Evolutionary conservation across 2,113 vertebrate genomes (phyloP).

Genomic region (Protobothrops flavoviridis): DNA sequence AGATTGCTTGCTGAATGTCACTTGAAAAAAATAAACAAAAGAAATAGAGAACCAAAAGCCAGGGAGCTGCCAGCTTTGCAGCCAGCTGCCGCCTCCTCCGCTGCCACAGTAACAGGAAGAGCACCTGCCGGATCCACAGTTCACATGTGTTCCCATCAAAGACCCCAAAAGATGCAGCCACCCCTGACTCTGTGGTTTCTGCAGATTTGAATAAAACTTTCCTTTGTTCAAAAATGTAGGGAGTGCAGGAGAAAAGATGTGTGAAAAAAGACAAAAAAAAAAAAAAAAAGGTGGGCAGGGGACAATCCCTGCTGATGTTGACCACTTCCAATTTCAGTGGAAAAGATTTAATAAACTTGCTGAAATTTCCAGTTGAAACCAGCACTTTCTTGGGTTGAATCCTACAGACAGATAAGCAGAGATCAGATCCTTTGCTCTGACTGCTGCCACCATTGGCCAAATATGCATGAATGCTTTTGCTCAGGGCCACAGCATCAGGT

Average conservation of each 20-base stretch:
- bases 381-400: not conserved
- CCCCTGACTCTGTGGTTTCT: conserved; percentile 49
- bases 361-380: not conserved
- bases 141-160: conserved; percentile 61
- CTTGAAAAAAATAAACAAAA: not conserved
- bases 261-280: not conserved
- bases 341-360: not conserved
- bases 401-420: not conserved
- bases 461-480: not conserved
- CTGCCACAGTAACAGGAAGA: conserved; percentile 32
- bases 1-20: not conserved
- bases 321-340: not conserved
- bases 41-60: not conserved
- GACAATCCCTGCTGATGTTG: not conserved
- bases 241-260: not conserved
- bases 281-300: not conserved
- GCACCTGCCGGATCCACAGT: conserved; percentile 55
- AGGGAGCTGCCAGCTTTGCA: not conserved
- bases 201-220: conserved; percentile 63
- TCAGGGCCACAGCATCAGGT: not conserved
- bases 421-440: not conserved
- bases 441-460: not conserved
- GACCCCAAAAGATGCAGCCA: conserved; percentile 8
- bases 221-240: conserved; percentile 41
- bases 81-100: not conserved